A percentile compares a stretch with the other conserved stretches of the same genome.
Evolutionary conservation across 37 sponge, comb jelly and placozoan genomes (phyloP).

Genomic region (Spongia lamella): DNA sequence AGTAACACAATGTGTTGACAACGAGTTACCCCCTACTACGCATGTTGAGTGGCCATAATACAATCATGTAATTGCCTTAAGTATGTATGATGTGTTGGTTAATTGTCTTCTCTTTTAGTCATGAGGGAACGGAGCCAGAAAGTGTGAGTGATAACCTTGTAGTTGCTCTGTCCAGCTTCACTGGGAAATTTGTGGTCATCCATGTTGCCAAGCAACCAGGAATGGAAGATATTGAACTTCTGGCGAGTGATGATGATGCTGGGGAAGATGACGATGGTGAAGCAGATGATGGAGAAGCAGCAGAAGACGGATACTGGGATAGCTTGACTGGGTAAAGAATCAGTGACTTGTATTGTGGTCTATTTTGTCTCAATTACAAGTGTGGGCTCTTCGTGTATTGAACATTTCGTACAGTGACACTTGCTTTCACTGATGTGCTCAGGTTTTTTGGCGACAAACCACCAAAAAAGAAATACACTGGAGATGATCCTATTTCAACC

Average conservation of each 20-base stretch:
- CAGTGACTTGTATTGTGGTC: not conserved
- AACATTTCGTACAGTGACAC: not conserved
- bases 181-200: conserved; percentile 50
- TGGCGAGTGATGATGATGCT: conserved; percentile 20
- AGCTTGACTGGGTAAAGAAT: conserved; percentile 54
- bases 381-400: not conserved
- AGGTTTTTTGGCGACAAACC: conserved; percentile 24
- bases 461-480: not conserved
- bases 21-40: no score
- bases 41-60: no score
- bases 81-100: no score
- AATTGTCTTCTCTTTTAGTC: conserved; percentile 16
- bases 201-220: conserved; percentile 61
- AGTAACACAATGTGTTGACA: no score
- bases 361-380: no score
- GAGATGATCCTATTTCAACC: not conserved
- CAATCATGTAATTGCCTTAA: no score
- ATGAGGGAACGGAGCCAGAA: conserved; percentile 14
- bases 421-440: not conserved
- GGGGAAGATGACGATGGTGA: conserved; percentile 2
- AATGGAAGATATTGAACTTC: conserved; percentile 58
- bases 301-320: conserved; percentile 55
- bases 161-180: conserved; percentile 48
- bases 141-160: conserved; percentile 14
- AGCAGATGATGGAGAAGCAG: conserved; percentile 16